Evolutionary conservation across 2,113 vertebrate species (phyloP).

Genomic region (Benitochromis conjunctus): DNA sequence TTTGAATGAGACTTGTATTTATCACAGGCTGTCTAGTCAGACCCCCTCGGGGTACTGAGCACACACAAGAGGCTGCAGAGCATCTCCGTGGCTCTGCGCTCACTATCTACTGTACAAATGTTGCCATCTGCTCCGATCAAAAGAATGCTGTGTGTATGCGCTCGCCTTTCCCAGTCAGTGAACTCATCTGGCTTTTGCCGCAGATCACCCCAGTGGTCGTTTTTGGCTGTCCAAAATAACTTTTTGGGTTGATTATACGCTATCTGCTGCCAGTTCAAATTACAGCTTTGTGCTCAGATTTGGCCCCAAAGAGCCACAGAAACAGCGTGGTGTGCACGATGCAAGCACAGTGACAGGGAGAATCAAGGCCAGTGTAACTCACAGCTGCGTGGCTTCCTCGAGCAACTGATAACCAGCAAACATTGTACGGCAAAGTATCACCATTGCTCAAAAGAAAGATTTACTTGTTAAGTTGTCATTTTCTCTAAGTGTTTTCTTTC

Average conservation of each 20-base stretch:
- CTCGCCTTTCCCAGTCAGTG: conserved; percentile 52
- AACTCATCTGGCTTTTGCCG: conserved; percentile 65
- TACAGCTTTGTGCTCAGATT: conserved; percentile 67
- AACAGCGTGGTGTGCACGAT: conserved; percentile 29
- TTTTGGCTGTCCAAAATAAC: conserved; percentile 72
- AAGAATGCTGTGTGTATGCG: conserved; percentile 29
- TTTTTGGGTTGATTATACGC: conserved; percentile 73
- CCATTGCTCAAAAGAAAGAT: neutral
- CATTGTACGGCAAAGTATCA: neutral
- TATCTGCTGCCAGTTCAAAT: conserved; percentile 73
- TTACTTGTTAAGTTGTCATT: neutral
- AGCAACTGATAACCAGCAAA: conserved; percentile 8
- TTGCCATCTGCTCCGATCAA: conserved; percentile 59
- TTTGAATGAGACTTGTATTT: conserved; percentile 41
- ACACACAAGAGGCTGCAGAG: neutral
- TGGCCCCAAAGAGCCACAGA: conserved; percentile 42
- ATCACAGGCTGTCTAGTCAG: conserved; percentile 23
- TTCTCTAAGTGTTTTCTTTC: neutral
- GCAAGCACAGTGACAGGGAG: conserved; percentile 18
- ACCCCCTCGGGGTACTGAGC: conserved; percentile 22
- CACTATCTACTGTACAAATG: conserved; percentile 26
- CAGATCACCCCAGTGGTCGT: conserved; percentile 52
- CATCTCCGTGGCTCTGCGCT: conserved; percentile 4
- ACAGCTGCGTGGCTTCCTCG: conserved; percentile 32
- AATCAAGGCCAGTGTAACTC: neutral